These are phyloP conservation scores for Callinectes sapidus DNA, from an alignment of 2,888 invertebrate species.

Conservation along the genomic window DNA sequence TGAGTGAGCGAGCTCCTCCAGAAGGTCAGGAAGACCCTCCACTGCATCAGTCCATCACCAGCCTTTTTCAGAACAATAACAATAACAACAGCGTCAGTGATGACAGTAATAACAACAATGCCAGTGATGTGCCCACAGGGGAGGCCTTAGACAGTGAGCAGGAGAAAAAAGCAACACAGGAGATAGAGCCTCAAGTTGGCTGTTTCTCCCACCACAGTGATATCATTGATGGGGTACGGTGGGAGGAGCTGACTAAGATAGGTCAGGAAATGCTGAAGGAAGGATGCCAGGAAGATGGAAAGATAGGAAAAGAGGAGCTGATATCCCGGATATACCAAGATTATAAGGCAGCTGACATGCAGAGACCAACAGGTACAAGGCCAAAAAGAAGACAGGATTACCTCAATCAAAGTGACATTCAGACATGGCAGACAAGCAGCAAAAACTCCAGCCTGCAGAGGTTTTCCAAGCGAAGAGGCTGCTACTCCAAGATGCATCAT, in stretches of 20 bases:
- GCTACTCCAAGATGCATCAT: not conserved
- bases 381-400: conserved; percentile 44
- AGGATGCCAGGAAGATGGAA: conserved; percentile 39
- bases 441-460: not conserved
- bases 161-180: conserved; percentile 4
- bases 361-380: conserved; percentile 43
- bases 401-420: conserved; percentile 33
- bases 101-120: conserved; percentile 51
- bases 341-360: not conserved
- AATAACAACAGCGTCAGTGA: conserved; percentile 34
- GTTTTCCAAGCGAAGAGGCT: not conserved
- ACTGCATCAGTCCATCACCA: conserved; percentile 59
- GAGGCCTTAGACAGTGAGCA: not conserved
- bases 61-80: conserved; percentile 38
- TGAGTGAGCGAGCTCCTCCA: conserved; percentile 69
- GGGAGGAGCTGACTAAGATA: conserved; percentile 64
- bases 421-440: conserved; percentile 19
- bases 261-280: conserved; percentile 57
- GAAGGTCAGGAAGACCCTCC: conserved; percentile 70
- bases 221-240: conserved; percentile 60
- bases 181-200: conserved; percentile 36
- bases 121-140: not conserved
- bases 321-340: conserved; percentile 24
- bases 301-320: not conserved
- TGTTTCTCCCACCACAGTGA: conserved; percentile 48